Evolutionary conservation across 2,888 invertebrate genomes (phyloP), one percentile per base, ranked within the genome.

Genomic region (Fragum whitleyi): DNA sequence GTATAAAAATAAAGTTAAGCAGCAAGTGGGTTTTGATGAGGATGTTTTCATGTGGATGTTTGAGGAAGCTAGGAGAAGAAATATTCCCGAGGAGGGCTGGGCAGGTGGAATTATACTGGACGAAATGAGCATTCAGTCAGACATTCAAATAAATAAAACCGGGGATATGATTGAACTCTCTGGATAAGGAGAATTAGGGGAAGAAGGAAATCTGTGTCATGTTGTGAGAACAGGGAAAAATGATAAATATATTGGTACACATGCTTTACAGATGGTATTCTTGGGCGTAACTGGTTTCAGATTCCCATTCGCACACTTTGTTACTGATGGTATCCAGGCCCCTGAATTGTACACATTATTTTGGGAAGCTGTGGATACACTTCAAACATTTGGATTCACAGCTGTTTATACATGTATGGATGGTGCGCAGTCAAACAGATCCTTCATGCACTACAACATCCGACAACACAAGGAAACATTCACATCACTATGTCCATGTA

Each of bases 61-160:
- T 57, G 19, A 68, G 19, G 83, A 87, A 47, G 87, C 84, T 6
- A 68, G 62, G 32, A 59, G 76, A 42, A 59, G 65, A 23, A 47
- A 77, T 5, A 55, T 86, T 28, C 77, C 74, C 0, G 23, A 28
- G 19, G 68, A 84, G 26, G 85, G 79, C 1, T 80, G 67, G 59
- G 42, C 29, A 11, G 85, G 84, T 21, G 84, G 86, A 0, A 70
- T 88, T 0, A 67, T 88, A 7, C 16, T 84, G 0, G 87, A 86
- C 62, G 85, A 85, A 70, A 87, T 87, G 86, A 59, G 76, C 2
- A 85, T 86, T 16, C 86, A 88, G 28, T 57, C 78, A 9, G 84
- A 86, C 47, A 26, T 88, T 2, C 84, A 84, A 59, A 70, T 86
- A 0, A 32, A 21, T 21, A 86, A 83, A 74, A 76, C 57, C 29